These are phyloP conservation scores for Athene noctua DNA, from an alignment of 2,113 vertebrate genomes.

Conservation along the genomic window DNA sequence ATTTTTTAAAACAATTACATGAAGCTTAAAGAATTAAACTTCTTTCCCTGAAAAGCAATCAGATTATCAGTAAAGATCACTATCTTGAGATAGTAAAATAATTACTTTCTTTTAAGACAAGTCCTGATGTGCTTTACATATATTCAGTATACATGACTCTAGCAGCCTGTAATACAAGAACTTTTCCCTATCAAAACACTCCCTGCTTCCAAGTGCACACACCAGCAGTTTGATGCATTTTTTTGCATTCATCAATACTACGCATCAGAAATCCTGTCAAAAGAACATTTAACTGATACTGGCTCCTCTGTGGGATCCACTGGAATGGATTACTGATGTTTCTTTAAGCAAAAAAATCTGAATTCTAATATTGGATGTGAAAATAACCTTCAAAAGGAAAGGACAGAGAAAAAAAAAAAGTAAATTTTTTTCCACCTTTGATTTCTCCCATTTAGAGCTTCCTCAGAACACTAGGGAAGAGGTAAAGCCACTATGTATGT, in stretches of 20 bases:
- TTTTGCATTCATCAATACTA: not conserved
- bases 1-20: not conserved
- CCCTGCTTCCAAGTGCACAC: not conserved
- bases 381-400: slow-evolving; percentile 2
- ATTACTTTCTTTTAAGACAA: not conserved
- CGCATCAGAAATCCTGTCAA: not conserved
- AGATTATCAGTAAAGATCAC: not conserved
- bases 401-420: rapidly evolving
- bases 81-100: not conserved
- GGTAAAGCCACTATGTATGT: rapidly evolving
- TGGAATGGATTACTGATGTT: not conserved
- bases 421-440: not conserved
- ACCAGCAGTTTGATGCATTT: not conserved
- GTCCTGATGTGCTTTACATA: not conserved
- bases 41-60: not conserved
- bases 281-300: not conserved
- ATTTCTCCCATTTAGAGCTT: not conserved
- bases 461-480: not conserved
- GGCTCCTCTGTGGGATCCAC: not conserved
- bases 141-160: not conserved
- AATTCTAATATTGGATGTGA: not conserved
- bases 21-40: not conserved
- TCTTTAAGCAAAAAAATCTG: not conserved
- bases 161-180: not conserved
- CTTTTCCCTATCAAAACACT: not conserved